Evolutionary conservation across 2,797 vertebrate genomes (phyloP), one percentile per base, ranked within the genome.

Genomic region (Parotocinclus haroldoi): DNA sequence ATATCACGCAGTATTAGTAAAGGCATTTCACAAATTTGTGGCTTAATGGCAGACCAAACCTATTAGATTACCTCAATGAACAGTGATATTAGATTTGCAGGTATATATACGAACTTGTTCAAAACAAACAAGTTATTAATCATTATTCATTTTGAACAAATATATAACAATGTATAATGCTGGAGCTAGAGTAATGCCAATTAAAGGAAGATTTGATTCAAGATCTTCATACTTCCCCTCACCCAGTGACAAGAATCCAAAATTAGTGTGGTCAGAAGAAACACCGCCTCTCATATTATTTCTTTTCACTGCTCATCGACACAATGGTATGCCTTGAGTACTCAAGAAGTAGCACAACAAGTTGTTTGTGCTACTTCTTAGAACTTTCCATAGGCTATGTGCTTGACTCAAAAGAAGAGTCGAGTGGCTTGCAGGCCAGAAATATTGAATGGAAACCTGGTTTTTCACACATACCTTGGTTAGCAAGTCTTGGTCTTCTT

Each of bases 301-400:
- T 50, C 14, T 53, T 53, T 59, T 48, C 62, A 59, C 17, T 65
- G 44, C 40, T 27, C 46, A 64, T 40, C 42, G 19, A 42, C 44
- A 9, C 36, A 36, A 46, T 44, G 12, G 19, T 27, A 58, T 53
- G 36, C 27, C 61, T n/a, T 17, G 27, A 53, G 27, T 51, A 50
- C 65, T 71, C 61, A 56, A 69, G 46, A 68, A 69, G 59, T 69
- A 69, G 65, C 62, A 72, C n/a, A 14, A 69, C 53, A 27, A 50
- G 37, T 19, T 69, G 66, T 56, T 67, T 52, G 56, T 51, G 46
- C 63, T 27, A 38, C 49, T 69, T 76, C 68, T 73, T 71, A 77
- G 77, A 87, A 86, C 79, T 88, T 88, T 89, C 85, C 86, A 88
- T 71, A 79, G 71, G 72, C 78, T 63, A 61, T 64, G 79, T 77